Evolutionary conservation across 2,888 invertebrate genomes (phyloP), one percentile per base, ranked within the genome.

Genomic region (Microctonus aethiopoides): DNA sequence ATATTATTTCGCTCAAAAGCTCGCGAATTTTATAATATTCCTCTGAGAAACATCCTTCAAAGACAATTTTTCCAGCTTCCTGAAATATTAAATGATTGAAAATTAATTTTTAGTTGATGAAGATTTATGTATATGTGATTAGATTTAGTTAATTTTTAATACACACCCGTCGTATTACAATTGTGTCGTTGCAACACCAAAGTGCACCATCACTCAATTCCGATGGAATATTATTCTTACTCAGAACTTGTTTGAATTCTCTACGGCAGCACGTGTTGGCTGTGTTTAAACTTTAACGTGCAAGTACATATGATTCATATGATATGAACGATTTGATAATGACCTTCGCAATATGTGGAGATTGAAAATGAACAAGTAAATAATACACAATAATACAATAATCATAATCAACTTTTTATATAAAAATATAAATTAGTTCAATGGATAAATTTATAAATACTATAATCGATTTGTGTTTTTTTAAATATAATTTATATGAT

Each of bases 21-120:
- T 82, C 95, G 69, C 98, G 90, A 59, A 99, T 94, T 89, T 92
- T 94, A 87, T 94, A 99, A 87, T 97, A 99, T 77, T 99, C 98
- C 80, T 97, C 96, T 7, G 96, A 95, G 0, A 98, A 88, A 68
- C 95, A 81, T 81, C 66, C 82, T 74, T 68, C 66, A 34, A 10
- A 39, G 62, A 34, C 3, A 22, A 51, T 34, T 24, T 93, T 92
- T 0, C 98, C 98, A 65, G 94, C 92, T 81, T 95, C 92, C 93
- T 96, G 87, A 78, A 91, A 91, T 74, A 59, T 5, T 10, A 24
- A 81, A 77, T 79, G 70, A 36, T 34, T 64, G 68, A 2, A 71
- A 54, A 52, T 56, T 46, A 46, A 34, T 51, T 62, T 56, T 26
- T 5, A 36, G 22, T 32, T 7, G 46, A 34, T 5, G 0, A 2